phyloP scores from a whole-genome alignment of 1,140 invertebrate species.

The Piezodorus guildinii region DNA sequence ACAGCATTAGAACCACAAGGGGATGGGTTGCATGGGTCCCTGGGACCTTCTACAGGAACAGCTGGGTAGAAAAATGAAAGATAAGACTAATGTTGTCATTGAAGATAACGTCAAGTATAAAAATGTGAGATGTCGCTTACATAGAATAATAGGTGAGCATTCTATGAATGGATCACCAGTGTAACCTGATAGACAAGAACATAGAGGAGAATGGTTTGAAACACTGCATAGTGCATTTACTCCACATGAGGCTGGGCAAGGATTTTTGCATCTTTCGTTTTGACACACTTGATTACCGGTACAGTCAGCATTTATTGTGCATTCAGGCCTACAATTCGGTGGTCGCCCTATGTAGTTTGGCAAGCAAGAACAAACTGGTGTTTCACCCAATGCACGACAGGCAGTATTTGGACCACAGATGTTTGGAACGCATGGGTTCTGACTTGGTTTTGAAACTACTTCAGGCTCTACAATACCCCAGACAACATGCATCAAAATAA shows the following conservation, averaged over 20 bases:
- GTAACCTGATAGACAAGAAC: constrained; percentile 62
- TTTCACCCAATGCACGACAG: constrained; percentile 54
- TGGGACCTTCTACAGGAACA: constrained; percentile 23
- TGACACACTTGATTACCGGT: constrained; percentile 65
- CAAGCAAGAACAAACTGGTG: constrained; percentile 64
- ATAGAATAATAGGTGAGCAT: constrained; percentile 38
- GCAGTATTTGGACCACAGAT: constrained; percentile 71
- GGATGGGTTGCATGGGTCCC: constrained; percentile 56
- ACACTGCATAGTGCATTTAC: constrained; percentile 67
- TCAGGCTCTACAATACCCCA: constrained; percentile 22
- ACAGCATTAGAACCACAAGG: constrained; percentile 65
- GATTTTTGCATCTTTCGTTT: constrained; percentile 66
- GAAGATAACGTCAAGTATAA: not conserved
- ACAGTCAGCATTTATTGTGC: constrained; percentile 69
- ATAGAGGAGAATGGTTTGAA: constrained; percentile 67
- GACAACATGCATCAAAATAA: constrained; percentile 17
- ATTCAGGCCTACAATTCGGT: constrained; percentile 71
- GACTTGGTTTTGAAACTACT: constrained; percentile 29
- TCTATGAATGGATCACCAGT: constrained; percentile 72
- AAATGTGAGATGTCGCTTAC: constrained; percentile 17
- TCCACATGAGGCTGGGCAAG: constrained; percentile 74
- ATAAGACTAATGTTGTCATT: not conserved
- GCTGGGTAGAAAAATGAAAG: constrained; percentile 20
- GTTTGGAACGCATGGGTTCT: constrained; percentile 62
- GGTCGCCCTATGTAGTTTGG: constrained; percentile 65